Conservation (phyloP, 2,797 vertebrate species). For the Numenius phaeopus region DNA sequence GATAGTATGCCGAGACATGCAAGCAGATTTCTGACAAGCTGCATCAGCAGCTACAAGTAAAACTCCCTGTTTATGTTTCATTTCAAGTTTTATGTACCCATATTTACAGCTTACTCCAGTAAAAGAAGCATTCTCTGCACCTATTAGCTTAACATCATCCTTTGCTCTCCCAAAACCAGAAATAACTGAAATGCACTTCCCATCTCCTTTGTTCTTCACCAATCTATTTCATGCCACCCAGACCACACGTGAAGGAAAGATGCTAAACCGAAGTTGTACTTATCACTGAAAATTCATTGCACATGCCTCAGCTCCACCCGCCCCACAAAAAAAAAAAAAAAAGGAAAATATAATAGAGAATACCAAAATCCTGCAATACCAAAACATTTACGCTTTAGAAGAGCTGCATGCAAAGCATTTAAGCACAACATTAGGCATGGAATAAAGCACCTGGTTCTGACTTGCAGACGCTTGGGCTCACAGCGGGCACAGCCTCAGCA, state of each 20-base stretch:
- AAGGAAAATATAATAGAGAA: not conserved
- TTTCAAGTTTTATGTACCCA: not conserved
- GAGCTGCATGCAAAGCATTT: not conserved
- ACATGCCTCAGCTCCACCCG: not conserved
- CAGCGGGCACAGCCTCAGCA: accelerated
- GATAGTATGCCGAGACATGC: not conserved
- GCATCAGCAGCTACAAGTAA: not conserved
- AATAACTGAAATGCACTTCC: not conserved
- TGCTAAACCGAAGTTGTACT: not conserved
- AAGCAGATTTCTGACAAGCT: not conserved
- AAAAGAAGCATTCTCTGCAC: not conserved
- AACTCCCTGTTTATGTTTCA: not conserved
- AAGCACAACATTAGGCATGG: accelerated
- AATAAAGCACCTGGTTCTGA: not conserved
- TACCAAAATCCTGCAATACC: not conserved
- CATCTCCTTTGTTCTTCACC: not conserved
- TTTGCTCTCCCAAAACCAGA: not conserved
- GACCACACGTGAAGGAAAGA: not conserved
- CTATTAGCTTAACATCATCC: not conserved
- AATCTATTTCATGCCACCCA: not conserved
- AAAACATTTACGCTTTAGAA: not conserved
- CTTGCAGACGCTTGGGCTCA: not conserved
- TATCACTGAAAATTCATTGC: not conserved
- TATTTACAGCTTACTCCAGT: not conserved
- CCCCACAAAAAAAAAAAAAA: too few species aligned